Percentiles rank a stretch among this genome's conserved stretches.
These are phyloP conservation scores for Gavia stellata DNA, from an alignment of 2,113 vertebrate genomes.

Conservation along the genomic window DNA sequence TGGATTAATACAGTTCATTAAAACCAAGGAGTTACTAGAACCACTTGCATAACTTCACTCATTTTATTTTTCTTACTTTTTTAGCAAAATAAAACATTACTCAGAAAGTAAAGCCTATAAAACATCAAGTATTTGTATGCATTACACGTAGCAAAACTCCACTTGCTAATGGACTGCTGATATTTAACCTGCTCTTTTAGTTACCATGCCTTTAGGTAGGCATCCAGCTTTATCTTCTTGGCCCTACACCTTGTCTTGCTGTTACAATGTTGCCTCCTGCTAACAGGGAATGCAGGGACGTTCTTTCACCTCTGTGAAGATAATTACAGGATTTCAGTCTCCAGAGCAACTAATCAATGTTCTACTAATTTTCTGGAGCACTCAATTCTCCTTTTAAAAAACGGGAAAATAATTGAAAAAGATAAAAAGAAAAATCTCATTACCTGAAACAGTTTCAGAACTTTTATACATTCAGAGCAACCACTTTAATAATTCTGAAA, in stretches of 20 bases:
- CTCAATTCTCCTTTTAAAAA: background rate
- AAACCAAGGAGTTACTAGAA: background rate
- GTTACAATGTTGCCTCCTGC: background rate
- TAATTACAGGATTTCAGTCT: slow-evolving; percentile 8
- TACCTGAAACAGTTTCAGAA: background rate
- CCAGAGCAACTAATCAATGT: background rate
- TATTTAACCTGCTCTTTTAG: background rate
- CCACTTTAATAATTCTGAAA: background rate
- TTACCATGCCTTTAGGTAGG: background rate
- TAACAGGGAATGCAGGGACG: background rate
- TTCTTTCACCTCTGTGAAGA: background rate
- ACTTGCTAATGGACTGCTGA: background rate
- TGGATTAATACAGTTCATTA: background rate
- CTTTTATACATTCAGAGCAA: background rate
- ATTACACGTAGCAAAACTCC: background rate
- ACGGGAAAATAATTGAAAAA: background rate
- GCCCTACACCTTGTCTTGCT: background rate
- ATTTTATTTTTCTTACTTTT: background rate
- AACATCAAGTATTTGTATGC: background rate
- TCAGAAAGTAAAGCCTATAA: background rate
- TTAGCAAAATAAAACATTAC: background rate
- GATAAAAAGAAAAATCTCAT: background rate
- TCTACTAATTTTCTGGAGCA: background rate
- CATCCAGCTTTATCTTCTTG: background rate
- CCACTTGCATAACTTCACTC: background rate